Conservation (phyloP, 2,797 vertebrate genomes). For the Siniperca scherzeri region DNA sequence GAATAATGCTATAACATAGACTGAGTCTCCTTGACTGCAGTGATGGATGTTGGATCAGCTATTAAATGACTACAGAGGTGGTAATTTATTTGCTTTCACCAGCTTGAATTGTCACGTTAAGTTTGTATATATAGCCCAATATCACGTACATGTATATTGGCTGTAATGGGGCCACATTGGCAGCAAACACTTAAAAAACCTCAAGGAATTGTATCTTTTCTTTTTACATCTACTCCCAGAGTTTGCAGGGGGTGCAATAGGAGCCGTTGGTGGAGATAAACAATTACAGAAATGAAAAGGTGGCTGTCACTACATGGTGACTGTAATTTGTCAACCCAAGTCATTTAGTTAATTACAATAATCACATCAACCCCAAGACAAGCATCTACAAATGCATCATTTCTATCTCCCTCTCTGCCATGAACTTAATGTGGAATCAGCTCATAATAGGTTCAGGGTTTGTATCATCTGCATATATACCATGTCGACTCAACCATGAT, state of each 20-base stretch:
- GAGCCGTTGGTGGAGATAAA: neutral
- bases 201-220: neutral
- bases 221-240: neutral
- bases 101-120: constrained; percentile 20
- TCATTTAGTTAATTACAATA: neutral
- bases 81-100: constrained; percentile 57
- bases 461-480: neutral
- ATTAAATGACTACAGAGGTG: constrained; percentile 53
- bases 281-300: neutral
- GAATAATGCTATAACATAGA: neutral
- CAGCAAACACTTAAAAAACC: neutral
- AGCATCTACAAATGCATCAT: neutral
- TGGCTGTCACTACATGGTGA: constrained; percentile 5
- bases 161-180: neutral
- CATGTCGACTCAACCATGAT: neutral
- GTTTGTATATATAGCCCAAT: neutral
- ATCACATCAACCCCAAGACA: neutral
- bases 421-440: neutral
- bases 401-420: neutral
- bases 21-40: constrained; percentile 44
- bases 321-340: constrained; percentile 21
- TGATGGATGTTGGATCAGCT: constrained; percentile 56
- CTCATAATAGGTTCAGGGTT: neutral
- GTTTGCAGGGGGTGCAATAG: neutral
- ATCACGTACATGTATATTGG: neutral